Base-by-base conservation (phyloP, 2,797 vertebrate species). In the Urosaurus nigricauda region DNA sequence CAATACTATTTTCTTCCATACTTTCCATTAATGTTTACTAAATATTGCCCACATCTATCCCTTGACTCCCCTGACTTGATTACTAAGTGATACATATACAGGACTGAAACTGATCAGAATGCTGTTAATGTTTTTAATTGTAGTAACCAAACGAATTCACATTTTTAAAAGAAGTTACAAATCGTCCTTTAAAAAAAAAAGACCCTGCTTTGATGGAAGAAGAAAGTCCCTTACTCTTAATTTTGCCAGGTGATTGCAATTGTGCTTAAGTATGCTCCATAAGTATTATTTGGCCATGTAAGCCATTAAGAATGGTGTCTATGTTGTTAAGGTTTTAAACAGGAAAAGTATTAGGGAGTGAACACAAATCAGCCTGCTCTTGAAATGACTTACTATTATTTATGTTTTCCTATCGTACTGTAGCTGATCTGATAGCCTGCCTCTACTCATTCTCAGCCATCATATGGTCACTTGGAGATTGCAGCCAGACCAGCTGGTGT, bases 401-500 rank as follows among this genome's bases (percentile, higher is more conserved):
- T 86, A 70, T 83, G 43, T 58, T 90, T 84, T 87, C 53, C 40
- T 71, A 24, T 63, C 58, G 7, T n/a, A n/a, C n/a, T n/a, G n/a
- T 51, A 71, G 63, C 29, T 83, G 68, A 65, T 75, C 26, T 70
- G 47, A 82, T 56, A 86, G 79, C n/a, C 47, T 83, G 68, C 73
- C 60, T 86, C 60, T 8, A 68, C 71, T 86, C 53, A 82, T 77
- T 77, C 47, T 68, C 35, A 68, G 70, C 56, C 51, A 35, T 14
- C 79, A 70, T 89, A 75, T 35, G 47, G 79, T 70, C 71, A 71
- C 79, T 82, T 86, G 58, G 78, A 82, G 78, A 65, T 12, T 5
- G 17, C 29, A 80, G 88, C n/a, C 70, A 65, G 43, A 47, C 84
- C 84, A 89, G 84, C 88, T 86, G 84, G 84, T 89, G 79, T 82